Evolutionary conservation across 2,888 invertebrate species (phyloP), one percentile per base, ranked within the genome.

Genomic region (Sacculina carcini): DNA sequence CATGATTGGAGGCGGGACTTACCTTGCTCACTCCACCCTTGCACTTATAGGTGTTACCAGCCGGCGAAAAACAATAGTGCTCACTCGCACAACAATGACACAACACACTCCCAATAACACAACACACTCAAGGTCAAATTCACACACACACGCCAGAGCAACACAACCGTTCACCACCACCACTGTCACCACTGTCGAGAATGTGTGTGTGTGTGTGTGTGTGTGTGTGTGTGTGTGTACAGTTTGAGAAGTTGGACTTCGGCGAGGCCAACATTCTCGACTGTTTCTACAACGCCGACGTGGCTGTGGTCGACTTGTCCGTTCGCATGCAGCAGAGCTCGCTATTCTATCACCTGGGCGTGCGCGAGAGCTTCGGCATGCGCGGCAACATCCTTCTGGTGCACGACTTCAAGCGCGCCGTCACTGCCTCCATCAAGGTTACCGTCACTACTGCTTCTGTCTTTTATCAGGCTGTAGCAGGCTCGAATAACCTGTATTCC

Each of bases 161-260:
- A n/a, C n/a, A n/a, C n/a, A n/a, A n/a, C n/a, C n/a, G n/a, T n/a
- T n/a, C n/a, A n/a, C n/a, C n/a, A n/a, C n/a, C n/a, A n/a, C n/a
- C n/a, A n/a, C n/a, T n/a, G n/a, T n/a, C n/a, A n/a, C n/a, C n/a
- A n/a, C n/a, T n/a, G n/a, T n/a, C n/a, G 28, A 14, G 28, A 14
- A n/a, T 16, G 23, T 44, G 44, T 3, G 24, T 23, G 4, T 7
- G 46, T 12, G 7, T 12, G 29, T 47, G 47, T 47, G 29, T n/a
- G 31, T 47, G 9, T 31, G 5, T 5, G 29, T 31, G 31, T 47
- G 6, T n/a, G 29, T 47, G 14, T 47, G 73, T 73, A 54, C 69
- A 86, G 81, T 96, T 92, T 72, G 89, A 96, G 64, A 89, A 87
- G 65, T 69, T 96, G 58, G 96, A 98, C 68, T 96, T 92, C 68